Conservation (phyloP, 2,113 vertebrate genomes). For the Rallus limicola region DNA sequence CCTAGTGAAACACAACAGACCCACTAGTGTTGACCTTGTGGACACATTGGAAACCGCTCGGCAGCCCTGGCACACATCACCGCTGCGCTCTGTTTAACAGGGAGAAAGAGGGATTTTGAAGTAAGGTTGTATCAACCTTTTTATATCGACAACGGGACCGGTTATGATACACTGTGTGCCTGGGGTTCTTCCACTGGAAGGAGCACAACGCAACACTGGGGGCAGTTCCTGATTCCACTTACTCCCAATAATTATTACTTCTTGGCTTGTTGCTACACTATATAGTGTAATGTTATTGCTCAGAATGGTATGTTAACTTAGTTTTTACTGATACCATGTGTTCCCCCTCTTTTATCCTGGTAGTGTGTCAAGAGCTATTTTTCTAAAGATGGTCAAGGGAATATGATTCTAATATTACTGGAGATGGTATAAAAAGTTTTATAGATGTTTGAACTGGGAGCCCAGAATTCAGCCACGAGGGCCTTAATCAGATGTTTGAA, state of each 20-base stretch:
- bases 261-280: conserved; percentile 57
- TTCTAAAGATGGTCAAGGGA: conserved; percentile 49
- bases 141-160: not conserved
- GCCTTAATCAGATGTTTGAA: not conserved
- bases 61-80: not conserved
- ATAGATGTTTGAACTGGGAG: conserved; percentile 50
- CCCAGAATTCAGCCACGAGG: not conserved
- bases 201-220: not conserved
- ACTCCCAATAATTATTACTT: conserved; percentile 30
- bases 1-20: fast-evolving
- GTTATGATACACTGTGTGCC: not conserved
- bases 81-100: not conserved
- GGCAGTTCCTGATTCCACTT: conserved; percentile 24
- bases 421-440: conserved; percentile 53
- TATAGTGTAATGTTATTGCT: conserved; percentile 57
- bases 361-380: conserved; percentile 35
- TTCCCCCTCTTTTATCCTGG: conserved; percentile 56
- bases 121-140: not conserved
- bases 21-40: fast-evolving
- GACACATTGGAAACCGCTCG: not conserved
- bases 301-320: conserved; percentile 55
- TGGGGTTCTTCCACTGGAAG: not conserved
- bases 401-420: conserved; percentile 60
- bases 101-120: not conserved
- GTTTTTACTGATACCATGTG: conserved; percentile 65